Conservation (phyloP, 2,113 vertebrate genomes). For the Ptyas mucosa region DNA sequence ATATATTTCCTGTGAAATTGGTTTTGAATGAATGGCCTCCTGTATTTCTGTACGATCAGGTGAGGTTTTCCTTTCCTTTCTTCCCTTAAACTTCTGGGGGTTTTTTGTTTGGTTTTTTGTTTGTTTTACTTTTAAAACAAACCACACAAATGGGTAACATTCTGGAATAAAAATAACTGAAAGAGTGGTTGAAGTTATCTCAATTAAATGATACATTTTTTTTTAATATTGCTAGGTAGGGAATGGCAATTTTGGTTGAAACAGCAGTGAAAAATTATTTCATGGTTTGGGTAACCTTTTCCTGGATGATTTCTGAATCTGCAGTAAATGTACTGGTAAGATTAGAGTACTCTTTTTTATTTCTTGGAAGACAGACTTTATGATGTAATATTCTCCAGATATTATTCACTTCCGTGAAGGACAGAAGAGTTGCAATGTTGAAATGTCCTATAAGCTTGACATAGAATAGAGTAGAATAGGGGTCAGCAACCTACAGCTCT, state of each 20-base stretch:
- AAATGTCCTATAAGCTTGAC: neutral
- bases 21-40: neutral
- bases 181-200: neutral
- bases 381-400: neutral
- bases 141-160: neutral
- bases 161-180: neutral
- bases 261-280: constrained; percentile 64
- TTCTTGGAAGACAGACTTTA: constrained; percentile 5
- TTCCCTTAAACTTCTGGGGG: too few relatives aligned
- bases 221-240: neutral
- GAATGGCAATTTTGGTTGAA: neutral
- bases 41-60: neutral
- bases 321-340: constrained; percentile 40
- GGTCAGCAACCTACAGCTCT: too few relatives aligned
- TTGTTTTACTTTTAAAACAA: neutral
- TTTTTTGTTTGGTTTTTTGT: neutral
- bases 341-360: constrained; percentile 30
- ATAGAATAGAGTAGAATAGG: too few relatives aligned
- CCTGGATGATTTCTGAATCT: constrained; percentile 52
- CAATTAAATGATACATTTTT: neutral
- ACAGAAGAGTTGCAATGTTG: neutral
- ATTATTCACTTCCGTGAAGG: neutral
- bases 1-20: neutral
- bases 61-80: neutral
- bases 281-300: constrained; percentile 62